Conservation (phyloP, 2,113 vertebrate species). For the Muscicapa adusta region DNA sequence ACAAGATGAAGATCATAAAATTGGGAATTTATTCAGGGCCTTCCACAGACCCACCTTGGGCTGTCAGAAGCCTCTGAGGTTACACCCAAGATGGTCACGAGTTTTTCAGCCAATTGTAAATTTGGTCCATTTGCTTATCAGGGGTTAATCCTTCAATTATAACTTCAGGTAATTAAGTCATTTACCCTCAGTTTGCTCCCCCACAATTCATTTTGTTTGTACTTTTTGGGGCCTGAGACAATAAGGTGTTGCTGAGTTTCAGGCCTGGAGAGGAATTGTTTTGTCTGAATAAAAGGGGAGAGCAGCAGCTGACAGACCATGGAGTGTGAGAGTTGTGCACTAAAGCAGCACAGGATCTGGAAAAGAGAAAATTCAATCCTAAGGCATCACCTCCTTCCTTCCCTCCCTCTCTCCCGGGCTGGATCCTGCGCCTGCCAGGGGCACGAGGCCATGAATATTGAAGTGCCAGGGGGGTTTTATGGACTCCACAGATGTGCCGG, state of each 20-base stretch:
- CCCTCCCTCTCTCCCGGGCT: neutral
- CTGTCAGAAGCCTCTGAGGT: neutral
- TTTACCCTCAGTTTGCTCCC: neutral
- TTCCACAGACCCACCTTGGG: neutral
- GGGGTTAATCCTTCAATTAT: neutral
- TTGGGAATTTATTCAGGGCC: neutral
- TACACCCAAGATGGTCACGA: neutral
- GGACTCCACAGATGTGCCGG: slow-evolving; percentile 70
- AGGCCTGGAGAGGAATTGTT: neutral
- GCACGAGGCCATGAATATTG: slow-evolving; percentile 64
- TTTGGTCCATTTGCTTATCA: neutral
- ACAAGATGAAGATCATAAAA: neutral
- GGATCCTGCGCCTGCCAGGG: slow-evolving; percentile 31
- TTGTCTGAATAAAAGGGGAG: neutral
- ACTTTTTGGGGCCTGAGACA: neutral
- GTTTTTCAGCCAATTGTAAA: neutral
- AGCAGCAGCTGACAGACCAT: too few relatives aligned
- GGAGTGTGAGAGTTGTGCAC: too few relatives aligned
- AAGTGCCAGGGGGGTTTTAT: slow-evolving; percentile 40
- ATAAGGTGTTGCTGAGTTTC: neutral
- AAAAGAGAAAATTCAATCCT: neutral
- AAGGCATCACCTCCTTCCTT: neutral
- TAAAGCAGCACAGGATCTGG: too few relatives aligned
- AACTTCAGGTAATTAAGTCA: neutral
- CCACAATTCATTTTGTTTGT: neutral